These are phyloP conservation scores for Paramuricea clavata DNA, from an alignment of 92 coral and sea anemone genomes.

Conservation along the genomic window DNA sequence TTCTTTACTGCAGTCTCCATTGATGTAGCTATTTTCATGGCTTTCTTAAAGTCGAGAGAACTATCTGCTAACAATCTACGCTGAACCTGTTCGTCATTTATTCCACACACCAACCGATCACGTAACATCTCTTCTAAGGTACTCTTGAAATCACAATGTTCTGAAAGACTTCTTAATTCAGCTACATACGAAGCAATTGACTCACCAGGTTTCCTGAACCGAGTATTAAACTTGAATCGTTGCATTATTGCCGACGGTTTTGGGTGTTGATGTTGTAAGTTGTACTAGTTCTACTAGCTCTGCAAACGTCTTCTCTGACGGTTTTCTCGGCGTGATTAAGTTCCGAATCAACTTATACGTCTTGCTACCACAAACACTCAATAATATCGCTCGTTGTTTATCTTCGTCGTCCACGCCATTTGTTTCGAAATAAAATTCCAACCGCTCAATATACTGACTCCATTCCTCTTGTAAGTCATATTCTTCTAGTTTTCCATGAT, in stretches of 20 bases:
- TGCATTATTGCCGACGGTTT: constrained; percentile 47
- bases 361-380: constrained; percentile 53
- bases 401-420: constrained; percentile 42
- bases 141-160: constrained; percentile 58
- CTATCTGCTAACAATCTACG: constrained; percentile 12
- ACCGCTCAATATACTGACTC: constrained; percentile 48
- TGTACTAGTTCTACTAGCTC: constrained; percentile 54
- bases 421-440: constrained; percentile 46
- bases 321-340: constrained; percentile 47
- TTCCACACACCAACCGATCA: constrained; percentile 63
- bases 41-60: constrained; percentile 6
- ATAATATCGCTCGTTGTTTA: constrained; percentile 60
- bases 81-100: constrained; percentile 36
- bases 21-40: constrained; percentile 13
- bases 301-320: constrained; percentile 34
- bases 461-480: constrained; percentile 51
- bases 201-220: constrained; percentile 58
- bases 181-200: constrained; percentile 34
- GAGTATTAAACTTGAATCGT: constrained; percentile 64
- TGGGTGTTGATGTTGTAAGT: constrained; percentile 46
- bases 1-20: constrained; percentile 28
- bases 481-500: constrained; percentile 8
- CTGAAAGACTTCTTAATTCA: constrained; percentile 43
- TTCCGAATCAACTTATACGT: constrained; percentile 59
- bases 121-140: constrained; percentile 63